Base-by-base conservation (phyloP, 2,113 vertebrate genomes). In the Turdus rufiventris region DNA sequence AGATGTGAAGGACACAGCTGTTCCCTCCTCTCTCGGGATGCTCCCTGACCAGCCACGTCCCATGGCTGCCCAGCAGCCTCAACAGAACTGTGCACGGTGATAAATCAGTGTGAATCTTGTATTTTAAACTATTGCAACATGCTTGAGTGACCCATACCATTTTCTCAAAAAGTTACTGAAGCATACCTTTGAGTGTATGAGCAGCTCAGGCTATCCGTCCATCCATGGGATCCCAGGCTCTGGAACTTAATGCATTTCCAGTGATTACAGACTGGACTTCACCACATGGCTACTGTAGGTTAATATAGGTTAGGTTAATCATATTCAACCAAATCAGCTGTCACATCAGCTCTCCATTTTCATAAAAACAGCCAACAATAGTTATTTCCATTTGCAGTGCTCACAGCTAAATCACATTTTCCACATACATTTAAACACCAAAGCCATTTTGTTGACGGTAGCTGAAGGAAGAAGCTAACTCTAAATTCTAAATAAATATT, bases 321-420 rank as follows among this genome's bases (percentile, higher is more conserved):
- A 79, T 7, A 34, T 74, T 91, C 78, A 88, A 1, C 78, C 51
- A 67, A 89, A 89, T 85, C 81, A 90, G 26, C 71, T 94, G 81
- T 95, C 94, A 71, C 63, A 96, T 93, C 78, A 79, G 75, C 78
- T 80, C 50, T 90, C 38, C 67, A 14, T 86, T 89, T 90, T 71
- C 51, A 53, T 26, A 48, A 51, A 71, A 83, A 78, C 51, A 78
- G 83, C 61, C 93, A 92, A 57, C 53, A 94, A 31, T 14, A 75
- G 70, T 91, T 93, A 78, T 92, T 96, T 95, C 76, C 73, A 93
- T 60, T 78, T 75, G 73, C 83, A 93, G 65, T 19, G 16, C 53
- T 85, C 73, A 85, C 26, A 78, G 50, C 28, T 87, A 82, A 87
- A 88, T 75, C 57, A 91, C 87, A 82, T 87, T 93, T 95, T 85